These are phyloP conservation scores for Tachyglossus aculeatus DNA, from an alignment of 2,797 vertebrate species.

Conservation along the genomic window DNA sequence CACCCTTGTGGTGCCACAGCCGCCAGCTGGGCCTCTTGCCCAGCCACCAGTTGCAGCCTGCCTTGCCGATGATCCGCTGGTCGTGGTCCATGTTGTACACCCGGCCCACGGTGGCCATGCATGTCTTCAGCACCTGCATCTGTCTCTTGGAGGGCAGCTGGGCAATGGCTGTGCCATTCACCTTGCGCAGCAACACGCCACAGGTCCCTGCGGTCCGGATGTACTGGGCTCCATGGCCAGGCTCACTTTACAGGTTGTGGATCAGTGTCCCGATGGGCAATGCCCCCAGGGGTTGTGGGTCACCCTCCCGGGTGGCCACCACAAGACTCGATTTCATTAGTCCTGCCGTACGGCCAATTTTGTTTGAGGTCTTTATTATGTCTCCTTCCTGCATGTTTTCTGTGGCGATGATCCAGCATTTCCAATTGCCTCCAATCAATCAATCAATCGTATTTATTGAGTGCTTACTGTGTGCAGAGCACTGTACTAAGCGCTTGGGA, in stretches of 20 bases:
- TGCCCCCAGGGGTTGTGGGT: conserved; percentile 89
- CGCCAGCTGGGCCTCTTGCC: conserved; percentile 90
- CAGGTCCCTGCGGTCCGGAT: conserved; percentile 94
- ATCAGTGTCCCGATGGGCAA: conserved; percentile 89
- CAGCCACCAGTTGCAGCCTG: conserved; percentile 92
- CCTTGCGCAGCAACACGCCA: conserved; percentile 90
- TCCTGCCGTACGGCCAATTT: conserved; percentile 89
- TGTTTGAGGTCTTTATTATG: conserved; percentile 81
- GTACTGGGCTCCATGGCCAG: conserved; percentile 87
- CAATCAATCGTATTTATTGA: too few relatives aligned
- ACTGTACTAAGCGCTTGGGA: too few relatives aligned
- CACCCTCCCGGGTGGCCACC: conserved; percentile 88
- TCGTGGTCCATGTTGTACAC: conserved; percentile 93
- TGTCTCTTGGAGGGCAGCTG: conserved; percentile 96
- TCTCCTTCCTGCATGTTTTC: conserved; percentile 91
- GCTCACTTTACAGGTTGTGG: conserved; percentile 89
- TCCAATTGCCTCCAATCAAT: conserved; percentile 88
- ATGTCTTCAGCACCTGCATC: conserved; percentile 92
- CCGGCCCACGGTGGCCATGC: conserved; percentile 89
- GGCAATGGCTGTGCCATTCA: conserved; percentile 89
- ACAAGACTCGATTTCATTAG: conserved; percentile 37
- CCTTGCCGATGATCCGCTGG: conserved; percentile 89
- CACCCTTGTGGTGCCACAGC: conserved; percentile 90
- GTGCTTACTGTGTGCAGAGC: too few relatives aligned
- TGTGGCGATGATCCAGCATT: conserved; percentile 94